Base-by-base conservation (phyloP, 2,797 vertebrate species). In the Bovichtus variegatus region DNA sequence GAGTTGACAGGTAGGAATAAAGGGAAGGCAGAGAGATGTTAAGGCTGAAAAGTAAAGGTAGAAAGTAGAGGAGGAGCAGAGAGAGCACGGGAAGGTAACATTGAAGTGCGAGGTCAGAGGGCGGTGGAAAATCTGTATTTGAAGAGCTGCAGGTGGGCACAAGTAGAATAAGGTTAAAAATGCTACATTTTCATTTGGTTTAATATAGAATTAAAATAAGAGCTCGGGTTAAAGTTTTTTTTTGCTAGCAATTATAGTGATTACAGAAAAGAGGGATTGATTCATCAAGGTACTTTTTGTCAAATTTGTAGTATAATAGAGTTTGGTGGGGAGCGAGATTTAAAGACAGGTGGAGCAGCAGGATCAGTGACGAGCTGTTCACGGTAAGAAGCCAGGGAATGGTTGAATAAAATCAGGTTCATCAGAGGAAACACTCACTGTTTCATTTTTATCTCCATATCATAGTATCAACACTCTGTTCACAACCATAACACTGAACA, bases 381-480 rank as follows among this genome's bases (percentile, higher is more conserved):
- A 47, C 12, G 29, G 50, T 12, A 15, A 71, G 46, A 47, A 55
- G n/a, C 23, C 41, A 49, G 1, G 15, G 11, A 57, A 25, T 5
- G 11, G 10, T 16, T 57, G 62, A 76, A 62, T 9, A 59, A 53
- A 62, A 40, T 51, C 29, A 31, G 54, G 55, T 49, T 67, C 59
- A 64, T 43, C 23, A 36, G 60, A 54, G 59, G 50, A 79, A 75
- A 81, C 65, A 19, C 60, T 55, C 67, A 6, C 11, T 36, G 68
- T 74, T 85, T 76, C 74, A 63, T 74, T 69, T 73, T 66, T 70
- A 75, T 82, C 69, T 72, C 44, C 78, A 10, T 77, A 69, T 82
- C 72, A 77, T 57, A 59, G 81, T 69, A 78, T 69, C 78, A 71
- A 43, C 71, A 74, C 68, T 66, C 21, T 19, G 60, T 68, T 84